These are phyloP conservation scores for Dendrolimus houi DNA, from an alignment of 2,888 invertebrate genomes.

Conservation along the genomic window DNA sequence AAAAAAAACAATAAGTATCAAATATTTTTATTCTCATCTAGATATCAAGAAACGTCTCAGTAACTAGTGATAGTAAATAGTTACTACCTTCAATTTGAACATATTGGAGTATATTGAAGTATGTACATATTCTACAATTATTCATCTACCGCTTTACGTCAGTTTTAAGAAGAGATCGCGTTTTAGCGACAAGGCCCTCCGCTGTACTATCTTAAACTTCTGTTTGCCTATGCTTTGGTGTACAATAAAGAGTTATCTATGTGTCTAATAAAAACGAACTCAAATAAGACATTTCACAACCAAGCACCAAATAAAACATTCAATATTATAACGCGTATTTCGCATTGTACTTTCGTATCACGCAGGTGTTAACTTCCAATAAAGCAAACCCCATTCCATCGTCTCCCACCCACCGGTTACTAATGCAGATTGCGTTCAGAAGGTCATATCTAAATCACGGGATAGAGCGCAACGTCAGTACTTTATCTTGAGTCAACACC, in stretches of 20 bases:
- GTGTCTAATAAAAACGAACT: not conserved
- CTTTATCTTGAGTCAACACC: constrained; percentile 67
- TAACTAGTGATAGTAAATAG: too few relatives aligned
- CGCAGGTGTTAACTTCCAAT: constrained; percentile 41
- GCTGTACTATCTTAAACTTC: too few relatives aligned
- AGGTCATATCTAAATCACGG: constrained; percentile 71
- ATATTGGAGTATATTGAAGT: not conserved
- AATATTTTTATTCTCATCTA: too few relatives aligned
- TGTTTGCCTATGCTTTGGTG: too few relatives aligned
- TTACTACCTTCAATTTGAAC: too few relatives aligned
- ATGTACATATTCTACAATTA: too few relatives aligned
- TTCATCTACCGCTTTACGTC: constrained; percentile 4
- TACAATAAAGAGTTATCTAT: too few relatives aligned
- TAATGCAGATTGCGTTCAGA: constrained; percentile 66
- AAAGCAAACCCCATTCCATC: constrained; percentile 23
- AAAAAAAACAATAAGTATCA: too few relatives aligned
- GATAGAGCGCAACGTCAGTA: constrained; percentile 58
- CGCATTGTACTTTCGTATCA: constrained; percentile 22
- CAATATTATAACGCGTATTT: not conserved
- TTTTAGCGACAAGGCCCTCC: too few relatives aligned
- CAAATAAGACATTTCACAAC: not conserved
- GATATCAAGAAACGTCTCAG: too few relatives aligned
- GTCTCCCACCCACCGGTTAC: constrained; percentile 34
- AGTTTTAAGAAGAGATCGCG: too few relatives aligned
- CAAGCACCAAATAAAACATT: not conserved